Conservation (phyloP, 2,888 invertebrate species). For the Epsilonema sp. region DNA sequence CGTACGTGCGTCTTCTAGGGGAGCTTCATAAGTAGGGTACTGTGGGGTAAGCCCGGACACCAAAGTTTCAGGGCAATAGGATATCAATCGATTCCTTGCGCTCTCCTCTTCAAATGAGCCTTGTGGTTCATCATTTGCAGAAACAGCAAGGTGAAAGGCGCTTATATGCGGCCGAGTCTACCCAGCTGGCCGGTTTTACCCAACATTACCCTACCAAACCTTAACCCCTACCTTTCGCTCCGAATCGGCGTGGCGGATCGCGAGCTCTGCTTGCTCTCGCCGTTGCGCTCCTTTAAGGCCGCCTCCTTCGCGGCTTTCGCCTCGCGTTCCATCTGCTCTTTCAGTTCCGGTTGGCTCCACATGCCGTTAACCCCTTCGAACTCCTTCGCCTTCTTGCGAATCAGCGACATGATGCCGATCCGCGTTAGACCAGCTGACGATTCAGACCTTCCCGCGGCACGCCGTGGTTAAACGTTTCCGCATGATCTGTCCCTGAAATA, state of each 20-base stretch:
- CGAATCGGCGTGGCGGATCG: constrained; percentile 2
- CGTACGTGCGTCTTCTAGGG: no score
- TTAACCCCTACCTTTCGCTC: no score
- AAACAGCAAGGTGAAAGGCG: no score
- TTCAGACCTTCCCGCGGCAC: constrained; percentile 92
- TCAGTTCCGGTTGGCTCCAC: constrained; percentile 65
- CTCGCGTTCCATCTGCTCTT: constrained; percentile 15
- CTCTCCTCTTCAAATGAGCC: no score
- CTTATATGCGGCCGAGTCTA: no score
- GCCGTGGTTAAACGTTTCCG: constrained; percentile 86
- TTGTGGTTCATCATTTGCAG: no score
- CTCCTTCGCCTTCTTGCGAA: constrained; percentile 95
- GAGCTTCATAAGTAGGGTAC: no score
- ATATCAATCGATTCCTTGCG: no score
- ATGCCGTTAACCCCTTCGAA: constrained; percentile 95
- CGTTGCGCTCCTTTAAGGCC: constrained; percentile 37
- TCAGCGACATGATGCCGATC: constrained; percentile 95
- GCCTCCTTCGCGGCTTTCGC: constrained; percentile 8
- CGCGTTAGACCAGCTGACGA: constrained; percentile 81
- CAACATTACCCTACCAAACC: no score
- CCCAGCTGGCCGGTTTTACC: no score
- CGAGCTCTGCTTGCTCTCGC: neutral
- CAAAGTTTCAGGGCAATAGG: no score
- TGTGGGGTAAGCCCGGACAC: no score
- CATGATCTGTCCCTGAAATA: neutral